phyloP scores from a whole-genome alignment of 2,113 vertebrate species.

The Muntiacus muntjak region DNA sequence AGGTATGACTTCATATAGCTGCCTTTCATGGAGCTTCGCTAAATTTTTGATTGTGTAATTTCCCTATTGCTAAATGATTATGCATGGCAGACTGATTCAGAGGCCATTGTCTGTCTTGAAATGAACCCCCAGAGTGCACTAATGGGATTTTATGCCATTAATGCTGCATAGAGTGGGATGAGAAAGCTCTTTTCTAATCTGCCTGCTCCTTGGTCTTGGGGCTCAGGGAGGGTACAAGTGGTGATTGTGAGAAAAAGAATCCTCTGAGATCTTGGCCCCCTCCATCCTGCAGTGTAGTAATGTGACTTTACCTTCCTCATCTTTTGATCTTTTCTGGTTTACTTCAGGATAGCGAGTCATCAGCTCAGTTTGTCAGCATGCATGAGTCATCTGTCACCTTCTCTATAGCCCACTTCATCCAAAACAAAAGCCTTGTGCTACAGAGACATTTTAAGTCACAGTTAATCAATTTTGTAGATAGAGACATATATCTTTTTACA shows the following conservation, averaged over 20 bases:
- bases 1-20: constrained; percentile 20
- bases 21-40: constrained; percentile 12
- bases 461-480: neutral
- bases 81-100: constrained; percentile 52
- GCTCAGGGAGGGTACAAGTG: constrained; percentile 2
- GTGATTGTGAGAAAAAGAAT: neutral
- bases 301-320: neutral
- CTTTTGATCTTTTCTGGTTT: constrained; percentile 15
- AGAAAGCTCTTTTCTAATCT: constrained; percentile 52
- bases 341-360: neutral
- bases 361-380: neutral
- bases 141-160: constrained; percentile 60
- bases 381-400: neutral
- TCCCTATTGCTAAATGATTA: constrained; percentile 49
- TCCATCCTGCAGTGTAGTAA: neutral
- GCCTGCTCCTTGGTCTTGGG: neutral
- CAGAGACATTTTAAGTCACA: neutral
- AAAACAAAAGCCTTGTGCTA: neutral
- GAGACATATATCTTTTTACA: neutral
- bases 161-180: constrained; percentile 39
- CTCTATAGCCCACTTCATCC: neutral
- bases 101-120: constrained; percentile 55
- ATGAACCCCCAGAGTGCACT: constrained; percentile 63
- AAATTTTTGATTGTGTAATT: constrained; percentile 48
- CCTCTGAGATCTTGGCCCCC: neutral